phyloP scores from a whole-genome alignment of 2,113 vertebrate genomes.

The Lutjanus erythropterus region DNA sequence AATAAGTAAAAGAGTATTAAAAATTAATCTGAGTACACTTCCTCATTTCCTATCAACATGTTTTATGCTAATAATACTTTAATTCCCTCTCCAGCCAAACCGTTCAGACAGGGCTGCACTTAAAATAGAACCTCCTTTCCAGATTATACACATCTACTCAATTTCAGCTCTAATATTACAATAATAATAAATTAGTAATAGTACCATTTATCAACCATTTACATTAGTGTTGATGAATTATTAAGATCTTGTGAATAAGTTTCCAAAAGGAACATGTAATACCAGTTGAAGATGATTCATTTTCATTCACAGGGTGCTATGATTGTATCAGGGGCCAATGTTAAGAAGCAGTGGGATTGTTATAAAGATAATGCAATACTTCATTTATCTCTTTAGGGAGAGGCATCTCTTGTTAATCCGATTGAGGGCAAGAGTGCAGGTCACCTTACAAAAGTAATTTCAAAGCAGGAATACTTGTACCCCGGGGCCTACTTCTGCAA shows the following conservation, averaged over 20 bases:
- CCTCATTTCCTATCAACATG: slow-evolving; percentile 61
- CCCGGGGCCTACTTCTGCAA: background rate
- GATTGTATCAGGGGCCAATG: slow-evolving; percentile 22
- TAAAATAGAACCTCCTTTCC: slow-evolving; percentile 72
- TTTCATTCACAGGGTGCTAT: slow-evolving; percentile 25
- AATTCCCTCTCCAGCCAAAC: slow-evolving; percentile 50
- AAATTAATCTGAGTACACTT: slow-evolving; percentile 37
- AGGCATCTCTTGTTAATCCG: background rate
- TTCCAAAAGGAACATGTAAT: slow-evolving; percentile 77
- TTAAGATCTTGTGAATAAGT: slow-evolving; percentile 79
- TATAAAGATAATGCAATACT: slow-evolving; percentile 43
- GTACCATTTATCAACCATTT: slow-evolving; percentile 84
- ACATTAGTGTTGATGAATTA: slow-evolving; percentile 81
- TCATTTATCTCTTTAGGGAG: slow-evolving; percentile 31
- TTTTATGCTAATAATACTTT: slow-evolving; percentile 64
- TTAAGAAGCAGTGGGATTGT: slow-evolving; percentile 35
- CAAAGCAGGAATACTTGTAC: background rate
- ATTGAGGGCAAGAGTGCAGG: slow-evolving; percentile 11
- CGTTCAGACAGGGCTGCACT: slow-evolving; percentile 31
- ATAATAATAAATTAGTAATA: slow-evolving; percentile 83
- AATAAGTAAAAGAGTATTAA: slow-evolving; percentile 42
- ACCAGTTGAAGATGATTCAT: slow-evolving; percentile 69
- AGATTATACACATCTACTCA: slow-evolving; percentile 77
- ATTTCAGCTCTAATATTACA: slow-evolving; percentile 82
- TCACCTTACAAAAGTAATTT: background rate